Conservation (phyloP, 2,113 vertebrate species). For the Apaloderma vittatum region DNA sequence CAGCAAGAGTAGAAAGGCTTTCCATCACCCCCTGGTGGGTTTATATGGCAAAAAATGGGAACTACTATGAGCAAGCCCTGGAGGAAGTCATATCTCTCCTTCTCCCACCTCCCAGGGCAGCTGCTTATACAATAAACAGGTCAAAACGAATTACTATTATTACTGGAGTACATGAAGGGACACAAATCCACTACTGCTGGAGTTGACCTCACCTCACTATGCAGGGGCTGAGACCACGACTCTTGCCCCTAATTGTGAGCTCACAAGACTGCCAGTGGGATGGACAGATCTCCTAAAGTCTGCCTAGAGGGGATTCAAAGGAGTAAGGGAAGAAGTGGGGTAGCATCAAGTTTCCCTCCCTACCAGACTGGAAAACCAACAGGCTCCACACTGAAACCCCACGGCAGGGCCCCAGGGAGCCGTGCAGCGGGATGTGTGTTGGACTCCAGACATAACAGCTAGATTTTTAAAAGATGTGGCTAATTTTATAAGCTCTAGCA, state of each 20-base stretch:
- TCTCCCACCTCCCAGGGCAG: not conserved
- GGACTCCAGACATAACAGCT: not conserved
- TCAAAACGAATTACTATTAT: not conserved
- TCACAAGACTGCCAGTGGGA: not conserved
- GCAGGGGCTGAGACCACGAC: not conserved
- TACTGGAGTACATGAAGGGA: not conserved
- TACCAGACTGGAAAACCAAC: not conserved
- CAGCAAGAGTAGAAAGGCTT: not conserved
- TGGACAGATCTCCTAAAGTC: not conserved
- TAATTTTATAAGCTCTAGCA: conserved; percentile 5
- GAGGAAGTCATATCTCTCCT: not conserved
- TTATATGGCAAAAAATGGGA: conserved; percentile 6
- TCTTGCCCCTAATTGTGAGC: not conserved
- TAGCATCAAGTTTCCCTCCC: not conserved
- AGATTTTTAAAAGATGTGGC: conserved; percentile 26
- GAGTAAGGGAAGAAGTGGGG: not conserved
- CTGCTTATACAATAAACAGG: not conserved
- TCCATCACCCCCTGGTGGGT: not conserved
- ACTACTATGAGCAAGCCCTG: not conserved
- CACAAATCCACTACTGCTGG: not conserved
- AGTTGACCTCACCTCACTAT: not conserved
- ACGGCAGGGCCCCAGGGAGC: not conserved
- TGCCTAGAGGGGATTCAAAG: not conserved
- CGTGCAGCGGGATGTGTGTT: rapidly evolving
- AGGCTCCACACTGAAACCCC: not conserved